Conservation (phyloP, 1,140 invertebrate genomes). For the Diachasmimorpha longicaudata region DNA sequence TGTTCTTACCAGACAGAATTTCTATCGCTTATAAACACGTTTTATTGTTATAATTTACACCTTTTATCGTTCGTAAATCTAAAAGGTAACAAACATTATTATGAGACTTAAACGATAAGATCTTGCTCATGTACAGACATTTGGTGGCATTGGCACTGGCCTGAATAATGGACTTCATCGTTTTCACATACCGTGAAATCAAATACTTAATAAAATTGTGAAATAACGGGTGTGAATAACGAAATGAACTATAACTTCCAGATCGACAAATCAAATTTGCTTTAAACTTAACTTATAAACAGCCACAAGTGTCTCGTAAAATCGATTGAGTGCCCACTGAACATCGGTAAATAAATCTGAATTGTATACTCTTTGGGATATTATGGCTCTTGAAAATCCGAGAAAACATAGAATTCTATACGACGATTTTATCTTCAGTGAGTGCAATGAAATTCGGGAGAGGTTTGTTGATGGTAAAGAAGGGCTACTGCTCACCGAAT, state of each 20-base stretch:
- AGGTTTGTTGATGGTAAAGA: slow-evolving; percentile 23
- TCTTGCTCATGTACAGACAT: slow-evolving; percentile 28
- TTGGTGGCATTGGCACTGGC: slow-evolving; percentile 25
- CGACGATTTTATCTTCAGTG: not conserved
- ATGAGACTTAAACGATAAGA: slow-evolving; percentile 30
- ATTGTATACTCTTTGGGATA: not conserved
- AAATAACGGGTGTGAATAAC: not conserved
- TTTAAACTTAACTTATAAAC: not conserved
- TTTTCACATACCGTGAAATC: not conserved
- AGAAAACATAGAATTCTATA: not conserved
- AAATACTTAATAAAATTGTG: not conserved
- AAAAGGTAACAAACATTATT: slow-evolving; percentile 41
- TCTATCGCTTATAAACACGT: slow-evolving; percentile 40
- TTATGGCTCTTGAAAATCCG: not conserved
- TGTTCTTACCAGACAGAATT: slow-evolving; percentile 35
- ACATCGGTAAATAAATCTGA: not conserved
- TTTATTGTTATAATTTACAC: slow-evolving; percentile 56
- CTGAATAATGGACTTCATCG: not conserved
- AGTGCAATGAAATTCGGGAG: not conserved
- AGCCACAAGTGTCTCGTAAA: not conserved
- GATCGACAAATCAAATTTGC: not conserved
- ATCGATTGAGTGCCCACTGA: not conserved
- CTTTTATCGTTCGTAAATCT: slow-evolving; percentile 56
- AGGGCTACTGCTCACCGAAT: slow-evolving; percentile 2
- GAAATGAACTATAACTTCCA: not conserved